Evolutionary conservation across 2,797 vertebrate genomes (phyloP).

Genomic region (Momotus momota): DNA sequence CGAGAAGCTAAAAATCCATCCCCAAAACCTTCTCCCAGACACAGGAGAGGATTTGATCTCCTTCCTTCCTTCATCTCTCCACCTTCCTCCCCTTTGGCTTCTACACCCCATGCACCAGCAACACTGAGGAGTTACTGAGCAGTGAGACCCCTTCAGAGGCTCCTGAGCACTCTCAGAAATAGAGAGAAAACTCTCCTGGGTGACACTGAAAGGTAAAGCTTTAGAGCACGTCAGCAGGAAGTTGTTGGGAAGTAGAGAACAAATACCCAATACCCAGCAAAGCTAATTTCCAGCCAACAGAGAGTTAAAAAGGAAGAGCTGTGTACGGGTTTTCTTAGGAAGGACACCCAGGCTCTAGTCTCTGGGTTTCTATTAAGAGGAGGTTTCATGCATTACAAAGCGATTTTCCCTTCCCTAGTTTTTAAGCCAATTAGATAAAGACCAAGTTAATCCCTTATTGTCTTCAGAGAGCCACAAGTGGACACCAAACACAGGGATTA

Average conservation of each 20-base stretch:
- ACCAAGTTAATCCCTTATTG: conserved; percentile 61
- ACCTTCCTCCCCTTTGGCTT: neutral
- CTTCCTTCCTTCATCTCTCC: neutral
- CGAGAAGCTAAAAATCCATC: fast-evolving
- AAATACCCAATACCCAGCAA: neutral
- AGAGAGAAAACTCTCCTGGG: neutral
- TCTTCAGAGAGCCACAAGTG: conserved; percentile 12
- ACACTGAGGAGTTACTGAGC: fast-evolving
- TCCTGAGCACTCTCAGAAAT: fast-evolving
- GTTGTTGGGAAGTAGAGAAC: neutral
- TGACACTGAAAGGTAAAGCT: neutral
- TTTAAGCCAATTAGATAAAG: conserved; percentile 71
- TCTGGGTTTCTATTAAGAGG: neutral
- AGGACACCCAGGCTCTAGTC: neutral
- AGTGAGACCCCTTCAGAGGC: neutral
- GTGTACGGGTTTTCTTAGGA: fast-evolving
- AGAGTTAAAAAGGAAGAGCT: neutral
- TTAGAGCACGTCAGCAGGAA: fast-evolving
- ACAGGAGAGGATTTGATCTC: neutral
- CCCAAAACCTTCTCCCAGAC: neutral
- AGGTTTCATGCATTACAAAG: conserved; percentile 51
- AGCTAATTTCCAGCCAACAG: neutral
- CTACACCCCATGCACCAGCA: fast-evolving
- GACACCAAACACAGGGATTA: conserved; percentile 60
- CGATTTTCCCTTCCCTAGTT: conserved; percentile 51